These are phyloP conservation scores for Corydoras maculifer DNA, from an alignment of 2,113 vertebrate species.

Conservation along the genomic window DNA sequence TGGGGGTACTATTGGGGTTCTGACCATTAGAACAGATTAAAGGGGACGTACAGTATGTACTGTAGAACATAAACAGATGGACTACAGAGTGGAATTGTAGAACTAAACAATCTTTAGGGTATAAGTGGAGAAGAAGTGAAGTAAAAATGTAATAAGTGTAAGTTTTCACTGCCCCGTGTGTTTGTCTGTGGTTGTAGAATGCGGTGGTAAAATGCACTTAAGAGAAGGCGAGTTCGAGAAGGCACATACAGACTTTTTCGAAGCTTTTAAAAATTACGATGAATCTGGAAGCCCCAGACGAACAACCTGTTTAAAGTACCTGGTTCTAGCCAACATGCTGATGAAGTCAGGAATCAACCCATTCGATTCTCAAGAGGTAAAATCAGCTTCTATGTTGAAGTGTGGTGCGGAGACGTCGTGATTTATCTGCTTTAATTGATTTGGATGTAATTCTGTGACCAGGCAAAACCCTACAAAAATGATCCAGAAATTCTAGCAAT, in stretches of 20 bases:
- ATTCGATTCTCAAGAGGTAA: conserved; percentile 98
- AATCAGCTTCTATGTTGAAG: no score
- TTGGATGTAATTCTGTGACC: conserved; percentile 46
- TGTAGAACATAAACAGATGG: no score
- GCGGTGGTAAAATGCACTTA: conserved; percentile 98
- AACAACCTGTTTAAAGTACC: conserved; percentile 98
- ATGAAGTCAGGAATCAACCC: conserved; percentile 99
- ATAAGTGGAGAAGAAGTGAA: no score
- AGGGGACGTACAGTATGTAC: no score
- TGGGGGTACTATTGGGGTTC: no score
- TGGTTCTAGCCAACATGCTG: conserved; percentile 98
- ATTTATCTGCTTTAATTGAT: not conserved
- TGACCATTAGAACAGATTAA: no score
- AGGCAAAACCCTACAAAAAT: conserved; percentile 99
- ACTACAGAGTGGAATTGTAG: no score
- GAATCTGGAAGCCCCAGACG: conserved; percentile 97
- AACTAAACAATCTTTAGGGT: no score
- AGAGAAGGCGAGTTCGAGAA: conserved; percentile 99
- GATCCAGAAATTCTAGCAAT: conserved; percentile 99
- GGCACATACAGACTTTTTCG: conserved; percentile 99
- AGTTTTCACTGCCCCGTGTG: not conserved
- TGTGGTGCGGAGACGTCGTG: no score
- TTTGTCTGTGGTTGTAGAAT: conserved; percentile 69
- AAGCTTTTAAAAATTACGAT: conserved; percentile 99
- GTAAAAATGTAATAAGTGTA: no score